Base-by-base conservation (phyloP, 1,140 invertebrate species). In the Vanessa atalanta region DNA sequence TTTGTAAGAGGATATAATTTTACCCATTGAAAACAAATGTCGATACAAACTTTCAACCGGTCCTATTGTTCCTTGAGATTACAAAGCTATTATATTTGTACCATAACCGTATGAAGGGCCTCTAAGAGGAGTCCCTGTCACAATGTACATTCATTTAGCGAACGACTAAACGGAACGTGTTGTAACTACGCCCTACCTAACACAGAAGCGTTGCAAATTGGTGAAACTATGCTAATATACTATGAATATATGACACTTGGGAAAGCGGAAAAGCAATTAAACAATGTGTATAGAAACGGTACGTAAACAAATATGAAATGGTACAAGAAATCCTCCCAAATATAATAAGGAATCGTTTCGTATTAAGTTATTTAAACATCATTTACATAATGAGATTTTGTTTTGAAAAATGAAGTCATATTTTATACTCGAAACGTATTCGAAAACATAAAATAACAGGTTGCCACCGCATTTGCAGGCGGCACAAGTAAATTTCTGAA, bases 181-280 rank as follows among this genome's bases (percentile, higher is more conserved):
- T 72, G 75, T 66, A 77, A 72, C 70, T 43, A 23, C 55, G 53
- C 43, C 74, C 65, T 65, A 53, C 47, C 66, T 68, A 65, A 83
- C 78, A 77, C 73, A 77, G 78, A 75, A 83, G 76, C 78, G 81
- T 81, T 75, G 81, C 81, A 63, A 89, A 88, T 88, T 87, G 79
- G 87, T 86, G 83, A 89, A 90, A 89, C 77, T 79, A 79, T 81
- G 82, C 80, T 84, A 83, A 83, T 82, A 65, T 43, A 69, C 55
- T 68, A 73, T 57, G 65, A 65, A 67, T 78, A 67, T 67, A 50
- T 78, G 75, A 73, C 78, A 80, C 63, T 77, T 57, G 57, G 73
- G 75, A 79, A 75, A 76, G 72, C 69, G 65, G 75, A 60, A 76
- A 81, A 81, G 77, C 70, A 75, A 70, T 63, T 63, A 43, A 60